Percentiles rank a stretch among this genome's conserved stretches.
Conservation (phyloP, 2,113 vertebrate genomes). For the Hypocryptadius cinnamomeus region DNA sequence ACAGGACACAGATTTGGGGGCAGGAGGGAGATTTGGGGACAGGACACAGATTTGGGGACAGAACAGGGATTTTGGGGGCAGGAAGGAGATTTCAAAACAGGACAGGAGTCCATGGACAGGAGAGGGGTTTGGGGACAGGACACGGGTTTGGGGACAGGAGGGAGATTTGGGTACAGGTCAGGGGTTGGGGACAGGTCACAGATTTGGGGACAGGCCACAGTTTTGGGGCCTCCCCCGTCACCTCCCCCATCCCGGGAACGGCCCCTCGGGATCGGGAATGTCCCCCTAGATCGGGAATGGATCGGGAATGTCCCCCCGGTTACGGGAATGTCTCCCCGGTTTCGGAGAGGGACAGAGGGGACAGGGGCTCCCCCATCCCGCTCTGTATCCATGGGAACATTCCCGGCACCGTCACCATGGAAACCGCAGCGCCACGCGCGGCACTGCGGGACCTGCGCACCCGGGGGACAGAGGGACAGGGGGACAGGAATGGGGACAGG, state of each 20-base stretch:
- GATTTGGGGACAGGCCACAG: neutral
- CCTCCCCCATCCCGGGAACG: no score
- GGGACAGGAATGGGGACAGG: no score
- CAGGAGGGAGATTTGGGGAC: neutral
- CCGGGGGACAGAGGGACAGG: neutral
- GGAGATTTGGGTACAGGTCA: neutral
- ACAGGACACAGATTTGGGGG: neutral
- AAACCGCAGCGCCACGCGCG: neutral
- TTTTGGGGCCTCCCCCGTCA: no score
- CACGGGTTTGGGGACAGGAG: neutral
- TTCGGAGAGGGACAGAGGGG: no score
- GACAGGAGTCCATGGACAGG: neutral
- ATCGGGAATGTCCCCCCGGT: neutral
- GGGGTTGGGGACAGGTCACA: neutral
- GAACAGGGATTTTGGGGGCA: neutral
- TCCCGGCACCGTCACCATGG: neutral
- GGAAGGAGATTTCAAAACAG: neutral
- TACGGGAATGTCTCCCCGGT: neutral
- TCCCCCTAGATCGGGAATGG: no score
- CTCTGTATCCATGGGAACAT: neutral
- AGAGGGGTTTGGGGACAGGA: neutral
- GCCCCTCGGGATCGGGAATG: no score
- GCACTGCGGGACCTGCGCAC: neutral
- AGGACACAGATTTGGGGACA: neutral
- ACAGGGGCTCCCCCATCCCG: neutral